Evolutionary conservation across 2,113 vertebrate species (phyloP).

Genomic region (Ivindomyrus marchei): DNA sequence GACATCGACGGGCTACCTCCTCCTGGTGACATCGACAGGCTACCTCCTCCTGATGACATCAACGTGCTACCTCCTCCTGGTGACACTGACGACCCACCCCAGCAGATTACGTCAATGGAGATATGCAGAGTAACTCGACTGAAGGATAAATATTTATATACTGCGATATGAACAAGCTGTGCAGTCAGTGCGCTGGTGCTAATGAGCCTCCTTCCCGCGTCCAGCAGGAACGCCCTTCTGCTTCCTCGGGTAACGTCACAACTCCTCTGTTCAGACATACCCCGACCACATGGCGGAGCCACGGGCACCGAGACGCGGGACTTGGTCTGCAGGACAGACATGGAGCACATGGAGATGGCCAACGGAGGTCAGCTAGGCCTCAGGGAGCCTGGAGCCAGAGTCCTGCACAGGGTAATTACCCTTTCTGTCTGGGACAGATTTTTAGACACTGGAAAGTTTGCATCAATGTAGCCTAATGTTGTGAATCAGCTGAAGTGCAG

Average conservation of each 20-base stretch:
- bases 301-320: background rate
- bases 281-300: background rate
- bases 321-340: background rate
- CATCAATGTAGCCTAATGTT: background rate
- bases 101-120: too few relatives aligned
- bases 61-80: too few relatives aligned
- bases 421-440: background rate
- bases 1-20: background rate
- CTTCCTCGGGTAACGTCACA: background rate
- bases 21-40: too few relatives aligned
- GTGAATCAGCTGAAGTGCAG: background rate
- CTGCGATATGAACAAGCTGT: background rate
- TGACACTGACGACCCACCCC: background rate
- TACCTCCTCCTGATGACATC: too few relatives aligned
- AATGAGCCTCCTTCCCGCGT: background rate
- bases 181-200: background rate
- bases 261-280: background rate
- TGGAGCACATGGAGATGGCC: background rate
- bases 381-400: background rate
- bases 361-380: background rate
- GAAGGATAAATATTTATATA: conserved; percentile 15
- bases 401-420: background rate
- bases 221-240: background rate
- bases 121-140: background rate
- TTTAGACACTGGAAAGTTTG: background rate